Evolutionary conservation across 2,113 vertebrate genomes (phyloP).

Genomic region (Solenodon paradoxus): DNA sequence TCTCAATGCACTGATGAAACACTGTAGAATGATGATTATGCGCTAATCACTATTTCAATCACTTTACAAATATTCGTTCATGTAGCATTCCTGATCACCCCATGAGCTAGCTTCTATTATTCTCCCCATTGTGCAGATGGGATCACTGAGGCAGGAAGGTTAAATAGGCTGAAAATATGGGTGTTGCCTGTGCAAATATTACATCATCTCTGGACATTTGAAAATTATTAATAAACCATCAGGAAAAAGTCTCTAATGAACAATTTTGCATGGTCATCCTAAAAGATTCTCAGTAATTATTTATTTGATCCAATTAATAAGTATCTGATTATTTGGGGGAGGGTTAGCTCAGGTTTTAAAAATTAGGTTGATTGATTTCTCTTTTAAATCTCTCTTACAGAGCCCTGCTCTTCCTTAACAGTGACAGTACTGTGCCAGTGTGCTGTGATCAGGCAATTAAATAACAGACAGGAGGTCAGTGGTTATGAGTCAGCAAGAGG

Average conservation of each 20-base stretch:
- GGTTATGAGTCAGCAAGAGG: conserved; percentile 41
- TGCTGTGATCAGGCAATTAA: not conserved
- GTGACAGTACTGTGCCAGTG: not conserved
- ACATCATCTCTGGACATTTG: not conserved
- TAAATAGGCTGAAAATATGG: not conserved
- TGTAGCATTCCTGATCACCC: not conserved
- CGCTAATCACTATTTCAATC: not conserved
- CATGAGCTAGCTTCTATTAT: not conserved
- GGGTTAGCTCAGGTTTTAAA: not conserved
- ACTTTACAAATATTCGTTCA: not conserved
- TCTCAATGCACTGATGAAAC: not conserved
- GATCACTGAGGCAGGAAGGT: not conserved
- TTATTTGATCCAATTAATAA: conserved; percentile 33
- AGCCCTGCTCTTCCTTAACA: not conserved
- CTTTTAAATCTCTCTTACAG: not conserved
- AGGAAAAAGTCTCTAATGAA: not conserved
- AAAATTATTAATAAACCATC: not conserved
- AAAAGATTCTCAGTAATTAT: not conserved
- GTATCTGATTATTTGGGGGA: conserved; percentile 30
- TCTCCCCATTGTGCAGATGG: not conserved
- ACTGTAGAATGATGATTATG: no score
- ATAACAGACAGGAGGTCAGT: conserved; percentile 13
- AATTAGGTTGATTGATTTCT: not conserved
- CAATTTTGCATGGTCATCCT: not conserved
- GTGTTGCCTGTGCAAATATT: not conserved